These are phyloP conservation scores for Zaprionus capensis DNA, from an alignment of 1,140 invertebrate species.

Conservation along the genomic window DNA sequence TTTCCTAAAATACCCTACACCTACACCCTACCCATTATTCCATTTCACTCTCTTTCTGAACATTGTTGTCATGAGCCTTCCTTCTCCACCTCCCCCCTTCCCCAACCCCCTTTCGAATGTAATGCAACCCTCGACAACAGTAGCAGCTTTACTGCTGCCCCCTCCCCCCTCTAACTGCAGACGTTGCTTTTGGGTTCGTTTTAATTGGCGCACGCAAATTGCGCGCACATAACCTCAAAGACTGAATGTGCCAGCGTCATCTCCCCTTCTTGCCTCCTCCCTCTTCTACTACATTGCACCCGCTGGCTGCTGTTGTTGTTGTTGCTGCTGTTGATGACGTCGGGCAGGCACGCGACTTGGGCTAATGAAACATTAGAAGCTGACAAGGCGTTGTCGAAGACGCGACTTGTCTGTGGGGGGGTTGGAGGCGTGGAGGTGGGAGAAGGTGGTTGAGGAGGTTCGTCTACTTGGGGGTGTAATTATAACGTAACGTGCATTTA, in stretches of 20 bases:
- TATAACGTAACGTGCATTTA: constrained; percentile 71
- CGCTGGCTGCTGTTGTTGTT: constrained; percentile 21
- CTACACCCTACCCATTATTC: too few relatives aligned
- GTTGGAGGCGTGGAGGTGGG: neutral
- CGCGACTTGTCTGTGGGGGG: constrained; percentile 37
- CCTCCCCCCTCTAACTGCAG: neutral
- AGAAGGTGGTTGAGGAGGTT: neutral
- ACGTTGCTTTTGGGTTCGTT: constrained; percentile 20
- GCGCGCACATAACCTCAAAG: constrained; percentile 76
- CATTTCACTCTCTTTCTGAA: too few relatives aligned
- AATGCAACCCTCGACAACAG: neutral
- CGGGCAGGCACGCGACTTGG: constrained; percentile 51
- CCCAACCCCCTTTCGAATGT: neutral
- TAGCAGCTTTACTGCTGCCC: neutral
- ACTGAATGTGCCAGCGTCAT: neutral
- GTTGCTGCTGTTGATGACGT: constrained; percentile 28
- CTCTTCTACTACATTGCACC: neutral
- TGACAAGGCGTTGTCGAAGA: constrained; percentile 67
- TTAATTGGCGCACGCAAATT: constrained; percentile 80
- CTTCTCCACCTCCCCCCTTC: neutral
- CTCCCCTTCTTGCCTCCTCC: neutral
- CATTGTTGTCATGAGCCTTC: neutral
- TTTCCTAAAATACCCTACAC: rapidly evolving
- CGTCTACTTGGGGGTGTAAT: constrained; percentile 54
- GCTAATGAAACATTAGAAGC: constrained; percentile 79